Conservation (phyloP, 2,888 invertebrate genomes). For the Buathra laborator region DNA sequence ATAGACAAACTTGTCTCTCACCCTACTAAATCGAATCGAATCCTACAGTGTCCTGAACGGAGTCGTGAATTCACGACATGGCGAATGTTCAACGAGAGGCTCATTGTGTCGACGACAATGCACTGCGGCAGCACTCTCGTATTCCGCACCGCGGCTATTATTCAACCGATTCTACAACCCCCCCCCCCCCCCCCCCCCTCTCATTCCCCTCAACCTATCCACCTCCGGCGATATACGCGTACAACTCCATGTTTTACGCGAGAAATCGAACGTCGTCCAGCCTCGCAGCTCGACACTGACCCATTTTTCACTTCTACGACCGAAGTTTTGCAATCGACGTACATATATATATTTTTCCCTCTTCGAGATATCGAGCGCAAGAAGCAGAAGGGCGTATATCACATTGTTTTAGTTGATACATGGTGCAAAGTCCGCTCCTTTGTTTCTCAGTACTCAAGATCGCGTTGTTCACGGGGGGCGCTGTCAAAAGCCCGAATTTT, state of each 20-base stretch:
- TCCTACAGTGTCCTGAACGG: conserved; percentile 13
- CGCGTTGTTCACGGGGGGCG: too few relatives aligned
- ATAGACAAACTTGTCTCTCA: neutral
- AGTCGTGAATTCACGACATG: conserved; percentile 24
- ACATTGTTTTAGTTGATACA: too few relatives aligned
- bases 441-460: too few relatives aligned
- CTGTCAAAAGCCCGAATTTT: too few relatives aligned
- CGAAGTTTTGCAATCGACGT: neutral
- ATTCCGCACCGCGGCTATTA: conserved; percentile 61
- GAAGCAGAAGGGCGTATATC: too few relatives aligned
- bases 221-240: conserved; percentile 11
- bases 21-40: conserved; percentile 26
- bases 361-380: neutral
- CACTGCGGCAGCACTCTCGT: conserved; percentile 64
- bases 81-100: conserved; percentile 70
- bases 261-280: conserved; percentile 23
- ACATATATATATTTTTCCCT: neutral
- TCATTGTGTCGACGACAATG: conserved; percentile 75
- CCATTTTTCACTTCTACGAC: conserved; percentile 8
- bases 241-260: neutral
- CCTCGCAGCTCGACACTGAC: conserved; percentile 3
- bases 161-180: conserved; percentile 33
- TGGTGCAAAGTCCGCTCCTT: too few relatives aligned
- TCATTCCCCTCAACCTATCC: neutral
- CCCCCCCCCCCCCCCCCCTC: conserved; percentile 13